phyloP scores from a whole-genome alignment of 2,797 vertebrate species.

The Philypnodon macrostomus region DNA sequence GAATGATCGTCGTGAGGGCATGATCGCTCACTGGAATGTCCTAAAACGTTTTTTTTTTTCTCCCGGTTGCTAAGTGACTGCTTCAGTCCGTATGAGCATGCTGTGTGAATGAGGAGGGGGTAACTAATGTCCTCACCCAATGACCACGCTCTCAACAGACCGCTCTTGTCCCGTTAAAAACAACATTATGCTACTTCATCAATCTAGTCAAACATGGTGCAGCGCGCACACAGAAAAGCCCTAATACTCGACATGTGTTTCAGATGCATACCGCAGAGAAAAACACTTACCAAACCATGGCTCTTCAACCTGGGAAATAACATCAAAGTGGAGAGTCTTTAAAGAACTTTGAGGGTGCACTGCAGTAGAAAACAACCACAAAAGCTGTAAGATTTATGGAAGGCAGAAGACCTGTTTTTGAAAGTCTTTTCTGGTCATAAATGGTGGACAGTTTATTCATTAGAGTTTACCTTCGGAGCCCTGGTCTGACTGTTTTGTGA shows the following conservation, averaged over 20 bases:
- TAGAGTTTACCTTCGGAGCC: too few relatives aligned
- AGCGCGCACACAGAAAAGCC: conserved; percentile 41
- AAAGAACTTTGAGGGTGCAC: not conserved
- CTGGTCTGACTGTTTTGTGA: too few relatives aligned
- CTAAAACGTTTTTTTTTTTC: conserved; percentile 43
- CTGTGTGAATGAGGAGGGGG: conserved; percentile 62
- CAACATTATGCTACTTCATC: conserved; percentile 66
- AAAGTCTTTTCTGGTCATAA: too few relatives aligned
- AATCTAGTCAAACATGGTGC: conserved; percentile 56
- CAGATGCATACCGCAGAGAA: conserved; percentile 29
- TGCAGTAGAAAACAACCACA: not conserved
- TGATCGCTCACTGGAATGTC: conserved; percentile 64
- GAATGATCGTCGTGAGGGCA: conserved; percentile 39
- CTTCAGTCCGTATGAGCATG: conserved; percentile 55
- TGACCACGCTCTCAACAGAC: conserved; percentile 68
- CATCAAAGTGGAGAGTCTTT: not conserved
- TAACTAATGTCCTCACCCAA: conserved; percentile 65
- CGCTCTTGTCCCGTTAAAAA: conserved; percentile 59
- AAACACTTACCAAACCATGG: conserved; percentile 12
- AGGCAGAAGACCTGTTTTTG: not conserved
- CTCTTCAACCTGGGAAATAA: conserved; percentile 18
- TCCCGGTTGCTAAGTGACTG: conserved; percentile 72
- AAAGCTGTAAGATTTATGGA: not conserved
- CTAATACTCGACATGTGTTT: conserved; percentile 58
- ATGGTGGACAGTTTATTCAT: too few relatives aligned